Base-by-base conservation (phyloP, 2,797 vertebrate species). In the Graptemys geographica region DNA sequence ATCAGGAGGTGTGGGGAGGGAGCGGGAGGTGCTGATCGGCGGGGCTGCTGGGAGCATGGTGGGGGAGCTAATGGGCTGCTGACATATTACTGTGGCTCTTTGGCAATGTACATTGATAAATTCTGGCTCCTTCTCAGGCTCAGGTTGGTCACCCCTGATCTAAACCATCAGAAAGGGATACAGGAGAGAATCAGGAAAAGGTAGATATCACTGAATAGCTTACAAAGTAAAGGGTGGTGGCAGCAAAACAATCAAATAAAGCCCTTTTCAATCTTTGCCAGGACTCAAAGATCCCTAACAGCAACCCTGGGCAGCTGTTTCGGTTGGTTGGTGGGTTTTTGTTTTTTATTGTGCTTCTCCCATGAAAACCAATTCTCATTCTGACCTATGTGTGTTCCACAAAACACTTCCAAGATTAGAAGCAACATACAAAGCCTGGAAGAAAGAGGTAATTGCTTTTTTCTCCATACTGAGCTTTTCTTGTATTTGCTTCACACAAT, bases 301-400 rank as follows among this genome's bases (percentile, higher is more conserved):
- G 59, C 87, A 94, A 97, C 91, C 47, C 57, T 11, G 2, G 86
- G 27, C 80, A 90, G 33, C 84, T 92, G 79, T 96, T 98, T 90
- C 96, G 93, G 13, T 90, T 83, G 62, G 74, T 83, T 21, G 33
- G 62, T 59, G 2, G 55, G 10, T 56, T 56, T 56, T 57, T 53
- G 57, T 59, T 97, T 96, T 87, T 56, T 49, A 82, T 94, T 93
- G 79, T 93, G 57, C 57, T 96, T 97, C 92, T 74, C 94, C 79
- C 76, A 94, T 83, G 86, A 55, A 41, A 94, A 79, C 83, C 8
- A 51, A 53, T 53, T 92, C 83, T 83, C 16, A n/a, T 94, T 94
- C 78, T 82, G 78, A 65, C 65, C 83, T 83, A 37, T 31, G 0
- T 92, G 37, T 86, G 96, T 37, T 89, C 81, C 53, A 83, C 81